Conservation (phyloP, 2,888 invertebrate genomes). For the Panzeria rudis region DNA sequence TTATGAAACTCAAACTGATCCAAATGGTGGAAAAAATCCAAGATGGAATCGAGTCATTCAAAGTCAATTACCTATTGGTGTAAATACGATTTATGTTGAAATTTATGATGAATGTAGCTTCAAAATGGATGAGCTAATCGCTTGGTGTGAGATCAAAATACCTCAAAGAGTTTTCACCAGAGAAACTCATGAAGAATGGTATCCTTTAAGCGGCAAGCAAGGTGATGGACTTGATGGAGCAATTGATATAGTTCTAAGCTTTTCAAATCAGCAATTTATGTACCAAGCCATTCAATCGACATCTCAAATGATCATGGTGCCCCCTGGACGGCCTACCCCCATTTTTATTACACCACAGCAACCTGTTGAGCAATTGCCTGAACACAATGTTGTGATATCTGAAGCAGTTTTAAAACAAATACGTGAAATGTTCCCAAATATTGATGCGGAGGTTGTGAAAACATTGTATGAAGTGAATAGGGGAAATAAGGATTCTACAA, state of each 20-base stretch:
- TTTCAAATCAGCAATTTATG: conserved; percentile 84
- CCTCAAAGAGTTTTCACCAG: conserved; percentile 93
- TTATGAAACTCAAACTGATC: conserved; percentile 97
- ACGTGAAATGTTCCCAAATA: conserved; percentile 97
- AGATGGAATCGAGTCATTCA: conserved; percentile 98
- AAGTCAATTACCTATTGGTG: conserved; percentile 90
- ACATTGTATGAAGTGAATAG: conserved; percentile 95
- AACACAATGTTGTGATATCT: conserved; percentile 82
- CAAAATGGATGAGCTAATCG: conserved; percentile 97
- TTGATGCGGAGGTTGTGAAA: conserved; percentile 96
- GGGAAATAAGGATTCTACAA: conserved; percentile 95
- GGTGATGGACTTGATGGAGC: conserved; percentile 97
- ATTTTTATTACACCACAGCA: conserved; percentile 80
- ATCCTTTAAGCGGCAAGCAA: conserved; percentile 95
- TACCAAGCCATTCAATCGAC: conserved; percentile 85
- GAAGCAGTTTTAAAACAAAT: conserved; percentile 89
- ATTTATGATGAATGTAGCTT: conserved; percentile 99
- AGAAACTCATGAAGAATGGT: conserved; percentile 98
- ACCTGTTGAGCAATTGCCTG: conserved; percentile 74
- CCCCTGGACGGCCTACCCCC: conserved; percentile 82
- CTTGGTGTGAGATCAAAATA: conserved; percentile 95
- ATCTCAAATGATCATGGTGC: conserved; percentile 90
- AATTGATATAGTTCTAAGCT: conserved; percentile 95
- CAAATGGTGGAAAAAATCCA: conserved; percentile 97
- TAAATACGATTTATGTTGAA: conserved; percentile 94